Base-by-base conservation (phyloP, 2,797 vertebrate genomes). In the Sphenopsis melanotis region DNA sequence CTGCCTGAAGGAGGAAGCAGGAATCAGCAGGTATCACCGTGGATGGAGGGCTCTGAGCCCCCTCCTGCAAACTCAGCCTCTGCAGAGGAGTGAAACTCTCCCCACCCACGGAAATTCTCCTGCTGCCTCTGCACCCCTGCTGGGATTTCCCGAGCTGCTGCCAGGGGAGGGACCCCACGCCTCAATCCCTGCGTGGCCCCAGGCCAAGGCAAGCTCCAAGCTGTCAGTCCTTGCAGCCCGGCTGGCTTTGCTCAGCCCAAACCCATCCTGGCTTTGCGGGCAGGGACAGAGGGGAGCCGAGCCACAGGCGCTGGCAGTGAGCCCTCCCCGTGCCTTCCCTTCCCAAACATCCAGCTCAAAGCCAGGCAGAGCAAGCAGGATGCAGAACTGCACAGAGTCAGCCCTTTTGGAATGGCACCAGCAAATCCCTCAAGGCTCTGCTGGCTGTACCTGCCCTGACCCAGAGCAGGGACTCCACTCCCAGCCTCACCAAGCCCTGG, bases 1-100 rank as follows among this genome's bases (percentile, higher is more conserved):
- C 98, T 3, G 97, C 98, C 97, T 98, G 94, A 24, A 66, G 56
- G 44, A 80, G 39, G 89, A 80, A 70, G 60, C 19, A 27, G 23
- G 39, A 14, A 81, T 63, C 74, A 65, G 59, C 15, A n/a, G 39
- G 37, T 22, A 66, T 52, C 74, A 59, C 7, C 19, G 3, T 1
- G 4, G 42, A 29, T 41, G 60, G 63, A 78, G 39, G 36, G 49
- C 57, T 78, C 69, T 2, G 26, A 66, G 36, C 46, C 46, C 11
- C 6, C 44, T 60, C 32, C 70, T 9, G 37, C 60, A 44, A 36
- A 34, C 49, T 0, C 36, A 63, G 42, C 44, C 74, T 50, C 19
- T 2, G 41, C 2, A 1, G 44, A 63, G 74, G 46, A 93, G 63
- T 18, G 12, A 9, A 91, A 18, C 39, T 12, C 76, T 65, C 42